Percentiles rank a stretch among this genome's conserved stretches.
Evolutionary conservation across 1,140 invertebrate species (phyloP).

Genomic region (Nephila pilipes): DNA sequence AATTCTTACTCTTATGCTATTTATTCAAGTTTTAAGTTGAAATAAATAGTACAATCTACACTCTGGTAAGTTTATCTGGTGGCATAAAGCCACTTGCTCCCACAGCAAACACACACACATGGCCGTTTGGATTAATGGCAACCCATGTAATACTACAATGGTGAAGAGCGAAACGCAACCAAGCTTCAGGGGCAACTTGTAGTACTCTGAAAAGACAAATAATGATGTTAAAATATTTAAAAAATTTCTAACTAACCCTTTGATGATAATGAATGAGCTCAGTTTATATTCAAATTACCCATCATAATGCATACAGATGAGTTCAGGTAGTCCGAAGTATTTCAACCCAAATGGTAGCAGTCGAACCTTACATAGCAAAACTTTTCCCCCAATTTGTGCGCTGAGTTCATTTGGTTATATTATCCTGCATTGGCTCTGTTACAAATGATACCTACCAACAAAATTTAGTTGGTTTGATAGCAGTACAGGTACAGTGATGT

Average conservation of each 20-base stretch:
- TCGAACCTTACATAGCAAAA: no score
- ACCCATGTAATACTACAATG: slow-evolving; percentile 83
- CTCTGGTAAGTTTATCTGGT: slow-evolving; percentile 80
- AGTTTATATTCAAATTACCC: no score
- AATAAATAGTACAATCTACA: neutral
- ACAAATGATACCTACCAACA: no score
- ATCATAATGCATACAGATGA: no score
- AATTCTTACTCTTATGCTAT: neutral
- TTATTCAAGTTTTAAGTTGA: neutral
- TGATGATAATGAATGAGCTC: no score
- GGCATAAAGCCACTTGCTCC: slow-evolving; percentile 83
- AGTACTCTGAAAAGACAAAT: slow-evolving; percentile 81
- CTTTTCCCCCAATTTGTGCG: no score
- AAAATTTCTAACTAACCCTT: neutral
- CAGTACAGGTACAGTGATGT: no score
- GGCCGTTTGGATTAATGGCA: slow-evolving; percentile 82
- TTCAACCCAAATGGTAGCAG: no score
- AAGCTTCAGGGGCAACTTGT: slow-evolving; percentile 84
- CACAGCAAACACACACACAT: slow-evolving; percentile 81
- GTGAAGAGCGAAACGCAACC: slow-evolving; percentile 83
- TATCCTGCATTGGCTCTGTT: no score
- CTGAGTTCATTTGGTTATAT: no score
- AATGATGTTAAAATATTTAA: neutral
- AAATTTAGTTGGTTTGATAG: no score
- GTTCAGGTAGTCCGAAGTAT: no score